Base-by-base conservation (phyloP, 2,888 invertebrate genomes). In the Magallana nippona region DNA sequence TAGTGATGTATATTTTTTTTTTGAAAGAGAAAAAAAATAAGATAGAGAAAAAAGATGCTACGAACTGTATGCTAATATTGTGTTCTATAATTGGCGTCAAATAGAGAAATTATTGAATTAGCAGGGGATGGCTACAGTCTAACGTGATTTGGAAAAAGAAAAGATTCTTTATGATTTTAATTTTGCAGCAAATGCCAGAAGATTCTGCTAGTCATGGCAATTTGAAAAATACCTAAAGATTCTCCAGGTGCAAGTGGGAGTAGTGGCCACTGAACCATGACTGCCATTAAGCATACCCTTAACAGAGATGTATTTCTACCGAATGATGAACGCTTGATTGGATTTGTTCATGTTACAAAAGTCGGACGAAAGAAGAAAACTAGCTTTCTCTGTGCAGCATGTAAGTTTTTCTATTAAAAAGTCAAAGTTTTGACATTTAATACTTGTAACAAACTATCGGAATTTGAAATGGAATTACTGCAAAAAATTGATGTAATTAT, bases 341-440 rank as follows among this genome's bases (percentile, higher is more conserved):
- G 96, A 11, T 96, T 97, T 81, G 97, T 97, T 87, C 96, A 96
- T 92, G 97, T 97, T 55, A 96, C 96, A 79, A 97, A 97, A 95
- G 95, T 96, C 32, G 95, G 96, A 83, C 97, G 97, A 94, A 97
- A 97, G 94, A 97, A 97, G 94, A 96, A 97, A 94, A 96, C 96
- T 27, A 96, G 97, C 88, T 97, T 97, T 94, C 94, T 98, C 0
- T 97, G 97, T 93, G 95, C 97, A 56, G 88, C 89, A 44, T 86
- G 90, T 90, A 88, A 88, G 88, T 87, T 62, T 17, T 44, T 44
- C 44, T 44, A 8, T 44, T 44, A 44, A 3, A 44, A 0, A 44
- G 44, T 44, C 44, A 44, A 44, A 44, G 44, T 44, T 44, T 44
- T 44, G 44, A 44, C 27, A 44, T 44, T 44, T 44, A 44, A 44